phyloP scores from a whole-genome alignment of 2,797 vertebrate species.

The Gouania willdenowi region DNA sequence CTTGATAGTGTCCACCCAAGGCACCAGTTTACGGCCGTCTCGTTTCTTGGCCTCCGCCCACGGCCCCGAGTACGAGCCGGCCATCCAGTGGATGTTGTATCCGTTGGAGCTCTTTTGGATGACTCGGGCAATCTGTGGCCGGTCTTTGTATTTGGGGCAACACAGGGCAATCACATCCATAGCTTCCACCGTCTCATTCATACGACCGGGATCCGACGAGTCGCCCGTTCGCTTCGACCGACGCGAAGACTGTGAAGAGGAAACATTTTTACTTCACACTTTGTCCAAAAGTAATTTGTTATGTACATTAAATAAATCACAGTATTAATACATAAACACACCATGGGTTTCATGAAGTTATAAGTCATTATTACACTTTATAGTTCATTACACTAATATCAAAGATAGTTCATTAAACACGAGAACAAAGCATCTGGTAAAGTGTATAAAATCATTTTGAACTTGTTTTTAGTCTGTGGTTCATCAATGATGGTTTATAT shows the following conservation, averaged over 20 bases:
- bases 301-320: too few relatives aligned
- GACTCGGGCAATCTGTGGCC: constrained; percentile 96
- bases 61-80: constrained; percentile 95
- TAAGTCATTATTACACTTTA: too few relatives aligned
- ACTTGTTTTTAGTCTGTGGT: too few relatives aligned
- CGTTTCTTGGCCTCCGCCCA: constrained; percentile 97
- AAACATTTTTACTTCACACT: too few relatives aligned
- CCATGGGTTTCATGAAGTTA: too few relatives aligned
- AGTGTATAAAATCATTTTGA: too few relatives aligned
- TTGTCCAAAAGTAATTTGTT: too few relatives aligned
- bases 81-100: constrained; percentile 98
- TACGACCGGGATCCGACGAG: constrained; percentile 87
- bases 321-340: too few relatives aligned
- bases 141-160: constrained; percentile 97
- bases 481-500: too few relatives aligned
- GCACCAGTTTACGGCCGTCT: constrained; percentile 96
- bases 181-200: constrained; percentile 91
- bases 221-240: constrained; percentile 90
- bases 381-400: too few relatives aligned
- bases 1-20: constrained; percentile 99
- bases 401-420: too few relatives aligned
- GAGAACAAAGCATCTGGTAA: too few relatives aligned
- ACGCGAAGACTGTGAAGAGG: constrained; percentile 77
- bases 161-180: constrained; percentile 97
- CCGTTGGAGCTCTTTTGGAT: constrained; percentile 89